These are phyloP conservation scores for Melitaea athalia DNA, from an alignment of 2,888 invertebrate species.

Conservation along the genomic window DNA sequence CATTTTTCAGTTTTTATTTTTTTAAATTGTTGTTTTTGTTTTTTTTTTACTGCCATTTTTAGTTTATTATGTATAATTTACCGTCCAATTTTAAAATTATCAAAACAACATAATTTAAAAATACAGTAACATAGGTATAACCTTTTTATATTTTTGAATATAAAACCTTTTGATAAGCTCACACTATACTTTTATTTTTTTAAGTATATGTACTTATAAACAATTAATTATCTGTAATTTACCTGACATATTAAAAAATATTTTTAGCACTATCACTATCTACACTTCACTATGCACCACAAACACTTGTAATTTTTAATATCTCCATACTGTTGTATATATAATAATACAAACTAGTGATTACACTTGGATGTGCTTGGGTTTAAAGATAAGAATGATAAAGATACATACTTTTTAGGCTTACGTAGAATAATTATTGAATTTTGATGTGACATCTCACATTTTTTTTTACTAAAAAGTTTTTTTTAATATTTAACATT, in stretches of 20 bases:
- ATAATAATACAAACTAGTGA: neutral
- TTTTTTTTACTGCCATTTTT: neutral
- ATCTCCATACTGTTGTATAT: conserved; percentile 4
- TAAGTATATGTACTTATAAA: neutral
- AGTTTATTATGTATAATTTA: too few species aligned
- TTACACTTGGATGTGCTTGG: neutral
- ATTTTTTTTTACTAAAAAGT: too few species aligned
- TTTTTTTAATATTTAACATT: too few species aligned
- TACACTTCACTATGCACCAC: conserved; percentile 1
- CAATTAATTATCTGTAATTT: neutral
- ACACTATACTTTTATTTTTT: neutral
- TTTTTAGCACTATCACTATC: neutral
- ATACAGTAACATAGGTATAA: too few species aligned
- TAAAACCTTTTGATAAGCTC: neutral
- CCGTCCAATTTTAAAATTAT: too few species aligned
- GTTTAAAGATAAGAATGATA: neutral
- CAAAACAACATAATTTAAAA: too few species aligned
- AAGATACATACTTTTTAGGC: too few species aligned
- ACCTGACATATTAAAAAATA: conserved; percentile 8
- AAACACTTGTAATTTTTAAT: neutral
- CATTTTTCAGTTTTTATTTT: too few species aligned
- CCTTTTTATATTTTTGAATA: too few species aligned
- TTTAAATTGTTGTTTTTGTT: neutral
- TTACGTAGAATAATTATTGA: too few species aligned
- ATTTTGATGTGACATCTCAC: too few species aligned